These are phyloP conservation scores for Diaperis boleti DNA, from an alignment of 2,888 invertebrate species.

Conservation along the genomic window DNA sequence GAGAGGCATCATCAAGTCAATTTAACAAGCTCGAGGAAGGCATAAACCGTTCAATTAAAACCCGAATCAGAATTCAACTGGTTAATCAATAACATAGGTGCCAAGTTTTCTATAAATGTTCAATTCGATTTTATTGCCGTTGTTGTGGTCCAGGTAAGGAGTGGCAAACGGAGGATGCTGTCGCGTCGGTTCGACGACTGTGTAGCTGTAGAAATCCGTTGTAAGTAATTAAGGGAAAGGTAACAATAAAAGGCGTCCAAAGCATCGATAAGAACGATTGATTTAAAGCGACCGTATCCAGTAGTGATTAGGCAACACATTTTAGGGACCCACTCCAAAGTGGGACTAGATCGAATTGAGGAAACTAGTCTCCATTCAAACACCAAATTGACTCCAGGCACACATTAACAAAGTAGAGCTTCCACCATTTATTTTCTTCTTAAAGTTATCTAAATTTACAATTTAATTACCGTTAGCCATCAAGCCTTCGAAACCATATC, in stretches of 20 bases:
- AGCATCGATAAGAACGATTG: slow-evolving; percentile 61
- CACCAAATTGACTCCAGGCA: too few relatives aligned
- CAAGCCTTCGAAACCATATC: too few relatives aligned
- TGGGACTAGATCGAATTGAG: slow-evolving; percentile 27
- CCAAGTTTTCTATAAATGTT: slow-evolving; percentile 62
- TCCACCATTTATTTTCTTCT: too few relatives aligned
- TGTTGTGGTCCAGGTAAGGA: slow-evolving; percentile 52
- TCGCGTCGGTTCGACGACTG: slow-evolving; percentile 33
- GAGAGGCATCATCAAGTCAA: slow-evolving; percentile 33
- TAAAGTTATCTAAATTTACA: too few relatives aligned
- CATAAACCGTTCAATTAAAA: slow-evolving; percentile 46
- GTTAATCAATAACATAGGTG: slow-evolving; percentile 61
- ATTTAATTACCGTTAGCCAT: too few relatives aligned
- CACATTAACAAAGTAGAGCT: too few relatives aligned
- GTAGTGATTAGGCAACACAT: slow-evolving; percentile 61
- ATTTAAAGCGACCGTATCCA: slow-evolving; percentile 61
- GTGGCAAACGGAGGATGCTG: slow-evolving; percentile 36
- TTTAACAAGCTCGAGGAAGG: slow-evolving; percentile 37
- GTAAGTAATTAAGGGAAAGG: slow-evolving; percentile 64
- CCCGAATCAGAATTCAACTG: slow-evolving; percentile 52
- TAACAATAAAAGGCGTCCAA: slow-evolving; percentile 64
- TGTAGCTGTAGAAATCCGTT: slow-evolving; percentile 54
- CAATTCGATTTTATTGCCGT: slow-evolving; percentile 58
- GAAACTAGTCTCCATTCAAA: background rate
- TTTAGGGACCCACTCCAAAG: slow-evolving; percentile 33